Evolutionary conservation across 2,113 vertebrate genomes (phyloP).

Genomic region (Sphyrna mokarran): DNA sequence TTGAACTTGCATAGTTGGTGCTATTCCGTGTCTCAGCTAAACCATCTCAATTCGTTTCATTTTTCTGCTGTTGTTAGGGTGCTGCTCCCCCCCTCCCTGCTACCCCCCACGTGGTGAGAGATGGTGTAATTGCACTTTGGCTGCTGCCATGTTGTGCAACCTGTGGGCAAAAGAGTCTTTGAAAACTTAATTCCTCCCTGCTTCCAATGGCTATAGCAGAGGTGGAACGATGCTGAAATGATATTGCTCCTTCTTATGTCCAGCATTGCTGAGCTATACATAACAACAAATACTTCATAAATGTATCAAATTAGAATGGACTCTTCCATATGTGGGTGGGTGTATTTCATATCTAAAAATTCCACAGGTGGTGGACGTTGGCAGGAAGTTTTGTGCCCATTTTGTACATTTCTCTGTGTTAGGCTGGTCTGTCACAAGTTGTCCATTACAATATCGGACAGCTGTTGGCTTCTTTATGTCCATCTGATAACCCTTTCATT

Average conservation of each 20-base stretch:
- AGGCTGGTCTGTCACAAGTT: background rate
- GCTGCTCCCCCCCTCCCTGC: too few relatives aligned
- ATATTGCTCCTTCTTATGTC: background rate
- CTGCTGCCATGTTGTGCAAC: too few relatives aligned
- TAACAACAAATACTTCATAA: background rate
- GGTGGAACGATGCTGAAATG: background rate
- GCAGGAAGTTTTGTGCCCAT: background rate
- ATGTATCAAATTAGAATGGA: background rate
- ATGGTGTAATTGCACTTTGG: too few relatives aligned
- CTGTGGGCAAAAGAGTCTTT: background rate
- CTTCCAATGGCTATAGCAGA: background rate
- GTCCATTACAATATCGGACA: background rate
- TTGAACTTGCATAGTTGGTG: too few relatives aligned
- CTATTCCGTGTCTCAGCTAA: too few relatives aligned
- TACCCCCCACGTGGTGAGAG: too few relatives aligned
- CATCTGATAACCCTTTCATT: background rate
- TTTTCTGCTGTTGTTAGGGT: too few relatives aligned
- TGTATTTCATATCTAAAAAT: background rate
- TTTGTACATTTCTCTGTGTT: background rate
- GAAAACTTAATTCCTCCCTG: background rate
- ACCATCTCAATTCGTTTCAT: too few relatives aligned
- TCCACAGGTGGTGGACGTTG: background rate
- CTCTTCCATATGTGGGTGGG: background rate
- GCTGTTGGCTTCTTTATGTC: background rate
- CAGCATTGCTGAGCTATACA: background rate